Base-by-base conservation (phyloP, 2,797 vertebrate genomes). In the Clamator glandarius region DNA sequence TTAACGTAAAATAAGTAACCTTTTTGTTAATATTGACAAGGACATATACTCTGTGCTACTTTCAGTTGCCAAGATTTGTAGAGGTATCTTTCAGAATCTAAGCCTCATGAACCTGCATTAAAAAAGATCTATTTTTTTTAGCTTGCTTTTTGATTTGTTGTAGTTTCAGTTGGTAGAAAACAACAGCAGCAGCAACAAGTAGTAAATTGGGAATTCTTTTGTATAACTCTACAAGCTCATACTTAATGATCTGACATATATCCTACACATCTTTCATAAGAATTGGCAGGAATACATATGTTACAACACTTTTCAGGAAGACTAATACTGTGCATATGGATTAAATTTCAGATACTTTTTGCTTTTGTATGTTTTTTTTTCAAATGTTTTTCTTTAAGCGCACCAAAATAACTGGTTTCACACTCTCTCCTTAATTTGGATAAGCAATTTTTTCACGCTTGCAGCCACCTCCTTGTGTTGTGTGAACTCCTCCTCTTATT, bases 291-390 rank as follows among this genome's bases (percentile, higher is more conserved):
- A 79, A 81, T 6, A 3, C n/a, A 4, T 39, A 66, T 48, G 39
- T 55, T 77, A n/a, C 23, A 91, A 48, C 26, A 59, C 6, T 66
- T 50, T 21, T 72, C 51, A 74, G 54, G n/a, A 83, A 86, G 67
- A 93, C 74, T 21, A 46, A 74, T 75, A 33, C 3, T 42, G 11
- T 78, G 24, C 17, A 39, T 72, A 39, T 50, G 66, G 91, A 69
- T 85, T 92, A 78, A 35, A 89, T 94, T 91, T 83, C 69, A 77
- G 28, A 83, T n/a, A 25, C 6, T 41, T 81, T 54, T 46, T 87
- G 31, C 31, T 87, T 78, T 39, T 39, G 39, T 66, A 39, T 23
- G 48, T 44, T 42, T 13, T 42, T 42, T 44, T 44, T 93, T 25
- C 28, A 73, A 73, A 3, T 2, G 24, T 59, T 73, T 88, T 82